These are phyloP conservation scores for Pristionchus maxplancki DNA, from an alignment of 2,888 invertebrate species.

Conservation along the genomic window DNA sequence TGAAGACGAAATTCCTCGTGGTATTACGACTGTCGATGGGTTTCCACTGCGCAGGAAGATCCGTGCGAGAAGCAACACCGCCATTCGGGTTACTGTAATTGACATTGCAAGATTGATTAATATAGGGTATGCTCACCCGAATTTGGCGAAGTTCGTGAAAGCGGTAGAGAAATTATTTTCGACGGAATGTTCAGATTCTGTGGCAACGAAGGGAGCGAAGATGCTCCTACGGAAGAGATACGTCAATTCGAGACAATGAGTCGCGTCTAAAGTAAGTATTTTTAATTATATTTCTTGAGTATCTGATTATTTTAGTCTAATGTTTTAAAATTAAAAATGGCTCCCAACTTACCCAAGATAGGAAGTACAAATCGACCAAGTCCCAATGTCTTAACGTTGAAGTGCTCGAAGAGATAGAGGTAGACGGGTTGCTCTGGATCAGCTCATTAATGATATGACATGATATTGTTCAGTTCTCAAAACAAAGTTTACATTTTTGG, in stretches of 20 bases:
- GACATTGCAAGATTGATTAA: background rate
- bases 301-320: too few relatives aligned
- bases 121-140: background rate
- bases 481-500: background rate
- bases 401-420: conserved; percentile 69
- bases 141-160: conserved; percentile 45
- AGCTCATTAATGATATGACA: background rate
- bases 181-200: background rate
- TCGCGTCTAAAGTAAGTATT: background rate
- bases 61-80: background rate
- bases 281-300: too few relatives aligned
- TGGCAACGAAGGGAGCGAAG: background rate
- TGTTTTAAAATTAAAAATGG: too few relatives aligned
- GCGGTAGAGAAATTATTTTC: conserved; percentile 40
- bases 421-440: conserved; percentile 61
- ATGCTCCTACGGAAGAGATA: conserved; percentile 41
- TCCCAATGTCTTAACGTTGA: conserved; percentile 66
- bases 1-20: conserved; percentile 11
- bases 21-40: background rate
- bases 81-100: conserved; percentile 37
- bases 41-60: background rate
- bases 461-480: background rate
- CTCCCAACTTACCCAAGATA: conserved; percentile 59
- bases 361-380: conserved; percentile 66
- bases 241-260: conserved; percentile 45